Base-by-base conservation (phyloP, 2,888 invertebrate genomes). In the Cataglyphis rosenhaueri region DNA sequence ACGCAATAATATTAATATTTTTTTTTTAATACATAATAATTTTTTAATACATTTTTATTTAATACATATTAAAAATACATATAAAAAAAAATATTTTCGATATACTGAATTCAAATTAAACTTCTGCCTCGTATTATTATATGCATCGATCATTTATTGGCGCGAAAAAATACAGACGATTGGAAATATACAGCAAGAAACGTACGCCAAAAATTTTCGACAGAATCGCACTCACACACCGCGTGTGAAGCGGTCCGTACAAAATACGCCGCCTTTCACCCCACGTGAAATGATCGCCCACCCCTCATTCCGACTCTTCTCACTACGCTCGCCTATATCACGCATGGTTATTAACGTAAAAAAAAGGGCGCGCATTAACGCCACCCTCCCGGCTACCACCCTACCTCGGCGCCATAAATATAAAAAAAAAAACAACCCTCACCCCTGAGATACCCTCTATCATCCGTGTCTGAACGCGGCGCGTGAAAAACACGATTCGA, bases 401-500 rank as follows among this genome's bases (percentile, higher is more conserved):
- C 78, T 81, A 62, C 73, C 81, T 65, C 79, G 66, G 59, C 62
- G 76, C 89, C 91, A 92, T 92, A 92, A 92, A 93, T 93, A 92
- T 92, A 91, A 92, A 32, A 25, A 25, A 25, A 25, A 91, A 89
- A 91, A 86, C 85, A 89, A 90, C 90, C 92, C 87, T 87, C 78
- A 87, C 88, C 84, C 88, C 87, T 82, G 85, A 85, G 83, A 86
- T 84, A 84, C 82, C 76, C 85, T 83, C 86, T 84, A 85, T 81
- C 86, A 86, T 85, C 81, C 85, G 74, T 32, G 84, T 78, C 82
- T 83, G 83, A 84, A 66, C 83, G 81, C 66, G 82, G 75, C 84
- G 87, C 88, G 88, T 90, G 90, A 88, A 92, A 92, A 92, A 91
- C 89, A 90, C 92, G 91, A 92, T 90, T 92, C 87, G 89, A 91